These are phyloP conservation scores for Neosalanx taihuensis DNA, from an alignment of 2,797 vertebrate species.

Conservation along the genomic window DNA sequence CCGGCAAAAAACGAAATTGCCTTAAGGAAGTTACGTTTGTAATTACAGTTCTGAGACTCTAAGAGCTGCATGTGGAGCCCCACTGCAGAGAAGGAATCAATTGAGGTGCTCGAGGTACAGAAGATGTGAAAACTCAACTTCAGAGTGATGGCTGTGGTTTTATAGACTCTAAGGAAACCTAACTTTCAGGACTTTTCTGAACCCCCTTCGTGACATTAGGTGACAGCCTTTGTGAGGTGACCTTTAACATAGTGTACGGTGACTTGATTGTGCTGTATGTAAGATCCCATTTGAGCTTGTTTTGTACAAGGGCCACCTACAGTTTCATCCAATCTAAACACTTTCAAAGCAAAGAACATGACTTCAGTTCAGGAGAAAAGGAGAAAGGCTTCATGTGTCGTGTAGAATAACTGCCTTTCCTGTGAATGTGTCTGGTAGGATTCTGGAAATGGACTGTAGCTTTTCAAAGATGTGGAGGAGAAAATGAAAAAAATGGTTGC, in stretches of 20 bases:
- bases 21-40: slow-evolving; percentile 54
- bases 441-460: not conserved
- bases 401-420: slow-evolving; percentile 3
- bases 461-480: slow-evolving; percentile 1
- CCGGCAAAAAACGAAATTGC: slow-evolving; percentile 48
- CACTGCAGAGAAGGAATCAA: not conserved
- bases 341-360: not conserved
- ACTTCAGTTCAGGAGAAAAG: not conserved
- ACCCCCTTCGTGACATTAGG: no score
- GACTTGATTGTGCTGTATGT: not conserved
- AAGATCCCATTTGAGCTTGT: not conserved
- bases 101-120: not conserved
- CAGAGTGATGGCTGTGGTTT: not conserved
- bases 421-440: slow-evolving; percentile 3
- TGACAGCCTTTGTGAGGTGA: no score
- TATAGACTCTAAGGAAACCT: not conserved
- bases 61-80: slow-evolving; percentile 45
- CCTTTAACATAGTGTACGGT: no score
- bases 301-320: not conserved
- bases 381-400: not conserved
- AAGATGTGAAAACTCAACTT: not conserved
- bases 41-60: slow-evolving; percentile 58
- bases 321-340: not conserved
- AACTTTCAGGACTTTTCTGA: not conserved
- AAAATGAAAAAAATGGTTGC: not conserved